Conservation (phyloP, 2,113 vertebrate species). For the Labeo rohita region DNA sequence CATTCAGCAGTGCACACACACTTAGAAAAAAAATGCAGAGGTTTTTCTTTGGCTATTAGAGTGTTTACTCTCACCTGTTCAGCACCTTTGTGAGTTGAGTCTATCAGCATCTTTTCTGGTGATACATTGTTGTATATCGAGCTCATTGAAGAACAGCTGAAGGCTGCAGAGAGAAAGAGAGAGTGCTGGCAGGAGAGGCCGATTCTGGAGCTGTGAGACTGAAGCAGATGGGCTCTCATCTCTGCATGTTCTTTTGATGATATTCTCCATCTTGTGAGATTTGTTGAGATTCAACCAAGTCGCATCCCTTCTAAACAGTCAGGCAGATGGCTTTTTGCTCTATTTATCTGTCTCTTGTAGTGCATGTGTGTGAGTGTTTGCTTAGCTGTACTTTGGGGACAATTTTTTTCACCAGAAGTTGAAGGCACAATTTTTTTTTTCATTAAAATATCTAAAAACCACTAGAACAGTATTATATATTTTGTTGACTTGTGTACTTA, state of each 20-base stretch:
- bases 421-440: no score
- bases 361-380: background rate
- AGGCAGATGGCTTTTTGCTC: constrained; percentile 35
- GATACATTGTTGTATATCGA: constrained; percentile 1
- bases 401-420: background rate
- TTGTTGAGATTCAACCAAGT: constrained; percentile 36
- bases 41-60: background rate
- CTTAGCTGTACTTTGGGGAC: background rate
- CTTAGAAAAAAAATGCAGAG: background rate
- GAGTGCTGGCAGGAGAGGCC: constrained; percentile 13
- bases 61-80: background rate
- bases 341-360: constrained; percentile 12
- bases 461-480: no score
- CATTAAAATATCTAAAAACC: no score
- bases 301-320: constrained; percentile 8
- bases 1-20: background rate
- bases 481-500: no score
- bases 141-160: constrained; percentile 4
- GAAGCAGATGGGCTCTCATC: constrained; percentile 44
- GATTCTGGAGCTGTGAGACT: constrained; percentile 10
- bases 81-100: background rate
- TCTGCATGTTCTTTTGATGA: constrained; percentile 39
- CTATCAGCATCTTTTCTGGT: background rate
- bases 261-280: constrained; percentile 41
- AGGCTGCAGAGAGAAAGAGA: background rate